phyloP scores from a whole-genome alignment of 2,113 vertebrate genomes.

The Cariama cristata region DNA sequence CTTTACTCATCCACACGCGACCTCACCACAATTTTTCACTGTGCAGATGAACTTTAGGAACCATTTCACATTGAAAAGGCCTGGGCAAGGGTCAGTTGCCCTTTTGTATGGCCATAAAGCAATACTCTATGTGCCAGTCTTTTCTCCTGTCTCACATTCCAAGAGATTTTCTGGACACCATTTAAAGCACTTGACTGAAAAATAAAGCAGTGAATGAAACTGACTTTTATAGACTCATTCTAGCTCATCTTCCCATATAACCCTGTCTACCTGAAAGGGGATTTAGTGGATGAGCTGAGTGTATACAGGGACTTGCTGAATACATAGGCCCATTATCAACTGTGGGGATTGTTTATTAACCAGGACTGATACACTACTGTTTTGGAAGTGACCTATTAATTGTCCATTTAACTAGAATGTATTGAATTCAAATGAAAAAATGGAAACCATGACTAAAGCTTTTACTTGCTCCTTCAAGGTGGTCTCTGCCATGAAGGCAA shows the following conservation, averaged over 20 bases:
- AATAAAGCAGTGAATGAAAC: conserved; percentile 94
- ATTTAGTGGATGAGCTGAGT: conserved; percentile 89
- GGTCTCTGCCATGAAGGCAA: conserved; percentile 80
- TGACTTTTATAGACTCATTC: conserved; percentile 99
- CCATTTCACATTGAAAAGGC: conserved; percentile 82
- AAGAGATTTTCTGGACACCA: conserved; percentile 81
- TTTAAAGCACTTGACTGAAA: conserved; percentile 90
- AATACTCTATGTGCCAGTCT: conserved; percentile 81
- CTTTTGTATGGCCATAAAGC: conserved; percentile 84
- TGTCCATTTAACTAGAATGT: conserved; percentile 93
- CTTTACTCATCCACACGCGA: conserved; percentile 96
- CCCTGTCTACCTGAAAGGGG: conserved; percentile 89
- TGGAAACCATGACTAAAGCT: conserved; percentile 92
- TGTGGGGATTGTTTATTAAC: conserved; percentile 82
- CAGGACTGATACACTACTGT: conserved; percentile 79
- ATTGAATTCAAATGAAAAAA: conserved; percentile 88
- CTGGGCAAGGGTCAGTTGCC: conserved; percentile 82
- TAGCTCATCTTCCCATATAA: conserved; percentile 97
- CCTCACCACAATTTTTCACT: conserved; percentile 96
- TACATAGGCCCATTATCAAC: conserved; percentile 80
- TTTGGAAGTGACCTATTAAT: conserved; percentile 95
- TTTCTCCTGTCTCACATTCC: conserved; percentile 92
- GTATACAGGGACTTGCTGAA: conserved; percentile 82
- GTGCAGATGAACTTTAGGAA: conserved; percentile 90
- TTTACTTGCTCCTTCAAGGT: conserved; percentile 90